These are phyloP conservation scores for Chrysocyon brachyurus DNA, from an alignment of 2,797 vertebrate genomes.

Conservation along the genomic window DNA sequence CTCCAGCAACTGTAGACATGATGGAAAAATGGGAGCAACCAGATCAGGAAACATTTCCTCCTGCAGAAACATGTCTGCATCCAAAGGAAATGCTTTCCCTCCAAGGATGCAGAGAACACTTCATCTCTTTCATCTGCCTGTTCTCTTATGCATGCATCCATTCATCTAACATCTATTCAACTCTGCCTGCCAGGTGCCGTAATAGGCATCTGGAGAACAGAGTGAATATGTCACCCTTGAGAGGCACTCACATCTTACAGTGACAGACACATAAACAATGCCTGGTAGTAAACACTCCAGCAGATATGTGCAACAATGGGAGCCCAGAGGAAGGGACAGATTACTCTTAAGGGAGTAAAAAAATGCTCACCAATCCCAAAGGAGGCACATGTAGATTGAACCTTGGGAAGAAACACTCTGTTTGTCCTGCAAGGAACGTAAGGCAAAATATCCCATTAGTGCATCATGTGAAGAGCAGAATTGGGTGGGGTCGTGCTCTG, in stretches of 20 bases:
- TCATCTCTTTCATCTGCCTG: not conserved
- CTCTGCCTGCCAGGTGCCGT: not conserved
- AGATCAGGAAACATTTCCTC: not conserved
- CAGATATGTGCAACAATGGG: not conserved
- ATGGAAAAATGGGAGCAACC: not conserved
- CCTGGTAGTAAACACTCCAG: not conserved
- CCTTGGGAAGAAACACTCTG: not conserved
- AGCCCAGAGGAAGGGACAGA: not conserved
- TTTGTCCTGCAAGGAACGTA: not conserved
- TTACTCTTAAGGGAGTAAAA: not conserved
- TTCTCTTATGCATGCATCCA: not conserved
- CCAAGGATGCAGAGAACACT: not conserved
- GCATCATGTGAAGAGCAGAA: not conserved
- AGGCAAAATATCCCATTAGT: not conserved
- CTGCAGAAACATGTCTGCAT: not conserved
- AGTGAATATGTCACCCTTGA: not conserved
- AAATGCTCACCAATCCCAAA: not conserved
- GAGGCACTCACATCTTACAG: not conserved
- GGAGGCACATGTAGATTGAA: not conserved
- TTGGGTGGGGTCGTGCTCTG: accelerated
- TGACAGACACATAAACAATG: not conserved
- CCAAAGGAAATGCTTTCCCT: not conserved
- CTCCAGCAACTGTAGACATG: not conserved
- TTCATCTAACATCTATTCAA: not conserved
- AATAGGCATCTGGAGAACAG: not conserved